Evolutionary conservation across 2,113 vertebrate species (phyloP).

Genomic region (Hippotragus niger): DNA sequence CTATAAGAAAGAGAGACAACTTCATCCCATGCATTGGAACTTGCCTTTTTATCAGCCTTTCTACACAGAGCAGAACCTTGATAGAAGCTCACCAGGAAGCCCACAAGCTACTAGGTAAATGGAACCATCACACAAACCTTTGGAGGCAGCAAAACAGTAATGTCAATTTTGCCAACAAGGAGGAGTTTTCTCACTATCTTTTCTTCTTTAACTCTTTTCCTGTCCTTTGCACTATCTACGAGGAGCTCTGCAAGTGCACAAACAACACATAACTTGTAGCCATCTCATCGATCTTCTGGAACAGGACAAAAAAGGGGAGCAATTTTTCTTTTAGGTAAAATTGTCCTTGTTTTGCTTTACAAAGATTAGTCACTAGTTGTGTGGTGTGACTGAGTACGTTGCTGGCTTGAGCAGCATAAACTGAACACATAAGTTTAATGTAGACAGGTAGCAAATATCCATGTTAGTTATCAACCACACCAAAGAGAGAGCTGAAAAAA

Average conservation of each 20-base stretch:
- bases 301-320: not conserved
- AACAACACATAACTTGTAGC: not conserved
- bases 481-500: not conserved
- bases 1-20: not conserved
- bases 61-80: not conserved
- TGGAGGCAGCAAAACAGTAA: not conserved
- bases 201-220: not conserved
- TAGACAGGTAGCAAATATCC: not conserved
- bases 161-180: not conserved
- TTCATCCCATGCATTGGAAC: not conserved
- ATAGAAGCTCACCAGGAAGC: not conserved
- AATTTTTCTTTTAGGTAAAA: conserved; percentile 8
- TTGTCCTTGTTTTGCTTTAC: not conserved
- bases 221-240: not conserved
- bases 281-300: not conserved
- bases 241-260: not conserved
- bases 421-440: not conserved
- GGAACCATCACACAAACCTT: not conserved
- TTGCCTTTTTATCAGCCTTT: not conserved
- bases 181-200: not conserved
- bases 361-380: not conserved
- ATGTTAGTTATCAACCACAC: not conserved
- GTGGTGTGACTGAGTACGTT: not conserved
- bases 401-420: not conserved
- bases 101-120: not conserved